Percentiles rank a stretch among this genome's conserved stretches.
Conservation (phyloP, 2,113 vertebrate species). For the Emydura subglobosa region DNA sequence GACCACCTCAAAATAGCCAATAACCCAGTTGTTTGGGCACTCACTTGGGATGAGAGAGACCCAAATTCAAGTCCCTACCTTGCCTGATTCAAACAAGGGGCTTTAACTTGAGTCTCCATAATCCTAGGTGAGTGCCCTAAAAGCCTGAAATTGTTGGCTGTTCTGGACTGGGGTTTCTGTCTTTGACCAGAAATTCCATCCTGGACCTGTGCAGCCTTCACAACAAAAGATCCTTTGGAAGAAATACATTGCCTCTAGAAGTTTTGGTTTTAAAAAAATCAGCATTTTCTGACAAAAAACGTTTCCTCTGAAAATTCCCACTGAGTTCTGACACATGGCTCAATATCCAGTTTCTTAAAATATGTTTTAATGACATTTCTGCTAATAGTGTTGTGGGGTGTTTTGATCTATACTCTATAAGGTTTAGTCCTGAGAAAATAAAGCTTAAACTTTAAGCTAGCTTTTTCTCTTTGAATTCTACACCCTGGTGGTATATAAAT, state of each 20-base stretch:
- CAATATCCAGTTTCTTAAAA: neutral
- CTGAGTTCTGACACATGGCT: neutral
- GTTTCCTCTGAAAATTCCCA: neutral
- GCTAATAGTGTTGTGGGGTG: neutral
- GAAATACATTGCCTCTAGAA: no score
- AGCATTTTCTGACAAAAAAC: neutral
- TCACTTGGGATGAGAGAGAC: neutral
- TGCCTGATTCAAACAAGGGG: neutral
- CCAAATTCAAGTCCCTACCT: neutral
- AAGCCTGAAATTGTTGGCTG: neutral
- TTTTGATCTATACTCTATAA: no score
- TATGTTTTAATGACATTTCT: neutral
- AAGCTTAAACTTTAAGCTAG: neutral
- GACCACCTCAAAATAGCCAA: no score
- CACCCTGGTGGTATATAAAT: neutral
- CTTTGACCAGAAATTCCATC: no score
- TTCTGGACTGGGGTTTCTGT: neutral
- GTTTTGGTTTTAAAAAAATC: neutral
- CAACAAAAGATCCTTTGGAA: no score
- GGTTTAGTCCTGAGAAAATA: neutral
- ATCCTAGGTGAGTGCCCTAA: neutral
- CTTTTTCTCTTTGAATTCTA: neutral
- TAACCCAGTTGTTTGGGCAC: no score
- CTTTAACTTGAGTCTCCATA: neutral
- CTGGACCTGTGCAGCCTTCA: no score